Conservation (phyloP, 2,797 vertebrate genomes). For the Scleropages formosus region DNA sequence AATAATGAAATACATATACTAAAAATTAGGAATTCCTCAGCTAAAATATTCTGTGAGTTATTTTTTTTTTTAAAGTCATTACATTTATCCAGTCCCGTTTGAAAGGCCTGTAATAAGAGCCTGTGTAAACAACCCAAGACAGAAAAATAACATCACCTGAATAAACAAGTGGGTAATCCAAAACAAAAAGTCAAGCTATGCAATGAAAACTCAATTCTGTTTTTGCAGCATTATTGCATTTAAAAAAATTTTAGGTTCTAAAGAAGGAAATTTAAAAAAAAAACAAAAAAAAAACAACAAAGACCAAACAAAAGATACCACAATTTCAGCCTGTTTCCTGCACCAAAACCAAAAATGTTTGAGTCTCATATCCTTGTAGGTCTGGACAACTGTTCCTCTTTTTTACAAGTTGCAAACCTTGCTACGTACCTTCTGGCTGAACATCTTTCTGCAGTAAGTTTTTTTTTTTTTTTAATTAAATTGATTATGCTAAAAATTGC, state of each 20-base stretch:
- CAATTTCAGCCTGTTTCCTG: conserved; percentile 53
- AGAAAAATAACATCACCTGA: no score
- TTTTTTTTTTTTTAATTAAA: not conserved
- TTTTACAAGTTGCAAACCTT: conserved; percentile 47
- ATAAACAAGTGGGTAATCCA: no score
- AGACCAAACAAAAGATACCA: conserved; percentile 60
- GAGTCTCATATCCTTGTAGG: conserved; percentile 72
- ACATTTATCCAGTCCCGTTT: no score
- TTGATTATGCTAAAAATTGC: not conserved
- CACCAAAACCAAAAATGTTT: conserved; percentile 64
- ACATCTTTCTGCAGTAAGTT: not conserved
- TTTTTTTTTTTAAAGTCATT: no score
- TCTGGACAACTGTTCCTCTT: conserved; percentile 70
- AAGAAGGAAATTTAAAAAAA: not conserved
- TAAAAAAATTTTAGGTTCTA: not conserved
- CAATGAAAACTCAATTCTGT: not conserved
- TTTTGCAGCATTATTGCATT: not conserved
- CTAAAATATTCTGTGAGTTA: no score
- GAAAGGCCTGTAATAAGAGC: no score
- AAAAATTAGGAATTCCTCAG: no score
- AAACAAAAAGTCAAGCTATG: not conserved
- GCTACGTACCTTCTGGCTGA: not conserved
- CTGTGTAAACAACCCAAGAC: no score
- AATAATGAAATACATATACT: no score
- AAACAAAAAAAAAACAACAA: no score